Evolutionary conservation across 1,140 invertebrate genomes (phyloP).

Genomic region (Cylas formicarius): DNA sequence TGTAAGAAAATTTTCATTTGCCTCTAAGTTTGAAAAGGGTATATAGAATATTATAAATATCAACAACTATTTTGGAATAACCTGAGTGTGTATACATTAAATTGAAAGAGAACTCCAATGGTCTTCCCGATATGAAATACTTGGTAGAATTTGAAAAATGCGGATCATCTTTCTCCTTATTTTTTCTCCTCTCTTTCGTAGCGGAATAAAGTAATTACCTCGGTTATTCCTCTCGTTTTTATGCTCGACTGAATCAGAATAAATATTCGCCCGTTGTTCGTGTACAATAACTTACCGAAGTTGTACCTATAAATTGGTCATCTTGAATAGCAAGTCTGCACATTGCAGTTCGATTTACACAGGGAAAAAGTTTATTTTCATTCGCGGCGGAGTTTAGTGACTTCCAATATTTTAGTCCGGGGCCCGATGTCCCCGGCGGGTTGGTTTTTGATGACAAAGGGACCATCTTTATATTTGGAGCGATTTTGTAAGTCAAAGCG

Average conservation of each 20-base stretch:
- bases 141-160: too few relatives aligned
- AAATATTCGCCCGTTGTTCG: constrained; percentile 33
- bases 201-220: constrained; percentile 35
- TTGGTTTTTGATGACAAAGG: too few relatives aligned
- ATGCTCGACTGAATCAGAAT: constrained; percentile 34
- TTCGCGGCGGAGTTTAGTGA: constrained; percentile 27
- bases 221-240: constrained; percentile 34
- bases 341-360: constrained; percentile 28
- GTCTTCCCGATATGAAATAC: too few relatives aligned
- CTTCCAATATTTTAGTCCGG: too few relatives aligned
- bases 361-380: constrained; percentile 30
- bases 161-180: constrained; percentile 10
- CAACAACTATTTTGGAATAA: too few relatives aligned
- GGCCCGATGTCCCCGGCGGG: too few relatives aligned
- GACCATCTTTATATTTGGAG: too few relatives aligned
- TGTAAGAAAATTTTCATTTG: too few relatives aligned
- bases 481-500: too few relatives aligned
- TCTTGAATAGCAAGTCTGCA: constrained; percentile 29
- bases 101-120: background rate
- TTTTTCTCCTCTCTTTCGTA: too few relatives aligned
- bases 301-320: constrained; percentile 37
- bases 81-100: background rate
- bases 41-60: too few relatives aligned
- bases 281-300: constrained; percentile 37
- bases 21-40: too few relatives aligned